Conservation (phyloP, 2,113 vertebrate species). For the Emydura subglobosa region DNA sequence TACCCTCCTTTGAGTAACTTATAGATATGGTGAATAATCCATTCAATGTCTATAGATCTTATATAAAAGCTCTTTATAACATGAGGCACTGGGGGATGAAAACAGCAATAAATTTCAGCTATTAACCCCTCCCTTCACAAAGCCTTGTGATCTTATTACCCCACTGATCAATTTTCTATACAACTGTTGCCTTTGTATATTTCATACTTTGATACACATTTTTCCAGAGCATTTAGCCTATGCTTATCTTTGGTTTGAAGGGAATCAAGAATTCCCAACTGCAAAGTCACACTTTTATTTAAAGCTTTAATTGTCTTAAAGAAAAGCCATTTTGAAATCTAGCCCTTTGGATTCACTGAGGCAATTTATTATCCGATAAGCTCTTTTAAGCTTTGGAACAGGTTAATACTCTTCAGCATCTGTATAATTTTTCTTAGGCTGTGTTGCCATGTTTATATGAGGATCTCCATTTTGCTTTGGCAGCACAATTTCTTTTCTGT, state of each 20-base stretch:
- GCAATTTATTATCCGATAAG: constrained; percentile 67
- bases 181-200: constrained; percentile 30
- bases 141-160: constrained; percentile 45
- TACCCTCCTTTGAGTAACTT: constrained; percentile 61
- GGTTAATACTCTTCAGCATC: constrained; percentile 66
- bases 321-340: constrained; percentile 47
- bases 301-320: constrained; percentile 72
- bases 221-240: constrained; percentile 52
- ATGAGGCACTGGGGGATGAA: constrained; percentile 49
- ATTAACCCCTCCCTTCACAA: constrained; percentile 69
- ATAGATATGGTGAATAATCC: constrained; percentile 72
- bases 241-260: constrained; percentile 37
- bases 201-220: constrained; percentile 10
- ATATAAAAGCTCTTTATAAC: constrained; percentile 66
- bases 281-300: constrained; percentile 66
- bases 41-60: constrained; percentile 53
- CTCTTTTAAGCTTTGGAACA: constrained; percentile 61
- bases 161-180: constrained; percentile 58
- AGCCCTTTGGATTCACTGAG: constrained; percentile 36
- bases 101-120: constrained; percentile 68
- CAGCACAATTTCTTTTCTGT: constrained; percentile 74
- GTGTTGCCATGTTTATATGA: constrained; percentile 51
- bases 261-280: constrained; percentile 42
- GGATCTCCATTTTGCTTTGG: constrained; percentile 70
- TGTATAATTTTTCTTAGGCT: constrained; percentile 62